These are phyloP conservation scores for Synanthedon tipuliformis DNA, from an alignment of 2,888 invertebrate genomes.

Conservation along the genomic window DNA sequence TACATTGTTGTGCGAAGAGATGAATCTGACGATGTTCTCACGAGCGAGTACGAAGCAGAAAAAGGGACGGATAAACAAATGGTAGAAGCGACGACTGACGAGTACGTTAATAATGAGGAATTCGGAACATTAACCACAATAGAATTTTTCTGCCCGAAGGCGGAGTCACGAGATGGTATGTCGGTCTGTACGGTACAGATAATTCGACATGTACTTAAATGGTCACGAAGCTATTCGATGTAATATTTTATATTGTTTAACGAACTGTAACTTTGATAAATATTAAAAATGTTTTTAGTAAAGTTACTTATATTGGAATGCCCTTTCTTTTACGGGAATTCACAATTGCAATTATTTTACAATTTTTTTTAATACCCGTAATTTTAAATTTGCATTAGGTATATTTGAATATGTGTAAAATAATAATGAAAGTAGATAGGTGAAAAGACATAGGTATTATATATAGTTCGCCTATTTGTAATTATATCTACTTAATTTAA, in stretches of 20 bases:
- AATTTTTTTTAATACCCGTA: too few species aligned
- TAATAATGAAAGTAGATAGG: too few species aligned
- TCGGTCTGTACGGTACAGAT: constrained; percentile 25
- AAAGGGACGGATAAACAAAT: constrained; percentile 39
- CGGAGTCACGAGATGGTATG: constrained; percentile 41
- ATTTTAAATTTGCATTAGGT: too few species aligned
- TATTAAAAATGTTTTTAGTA: too few species aligned
- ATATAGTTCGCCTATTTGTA: too few species aligned
- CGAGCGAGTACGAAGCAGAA: constrained; percentile 22
- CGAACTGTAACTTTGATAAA: neutral
- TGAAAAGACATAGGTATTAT: too few species aligned
- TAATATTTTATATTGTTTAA: constrained; percentile 6
- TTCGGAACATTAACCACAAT: constrained; percentile 62
- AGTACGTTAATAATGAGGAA: constrained; percentile 57
- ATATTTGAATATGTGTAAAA: too few species aligned
- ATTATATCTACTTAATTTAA: too few species aligned
- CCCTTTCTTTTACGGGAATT: too few species aligned
- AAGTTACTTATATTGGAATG: too few species aligned
- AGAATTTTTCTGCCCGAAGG: constrained; percentile 62
- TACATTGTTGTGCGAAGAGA: constrained; percentile 30
- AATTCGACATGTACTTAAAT: constrained; percentile 32
- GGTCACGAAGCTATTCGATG: constrained; percentile 40
- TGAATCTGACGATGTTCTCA: constrained; percentile 23
- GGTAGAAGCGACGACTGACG: constrained; percentile 27
- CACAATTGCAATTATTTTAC: too few species aligned